Base-by-base conservation (phyloP, 2,113 vertebrate genomes). In the Nanorana parkeri region DNA sequence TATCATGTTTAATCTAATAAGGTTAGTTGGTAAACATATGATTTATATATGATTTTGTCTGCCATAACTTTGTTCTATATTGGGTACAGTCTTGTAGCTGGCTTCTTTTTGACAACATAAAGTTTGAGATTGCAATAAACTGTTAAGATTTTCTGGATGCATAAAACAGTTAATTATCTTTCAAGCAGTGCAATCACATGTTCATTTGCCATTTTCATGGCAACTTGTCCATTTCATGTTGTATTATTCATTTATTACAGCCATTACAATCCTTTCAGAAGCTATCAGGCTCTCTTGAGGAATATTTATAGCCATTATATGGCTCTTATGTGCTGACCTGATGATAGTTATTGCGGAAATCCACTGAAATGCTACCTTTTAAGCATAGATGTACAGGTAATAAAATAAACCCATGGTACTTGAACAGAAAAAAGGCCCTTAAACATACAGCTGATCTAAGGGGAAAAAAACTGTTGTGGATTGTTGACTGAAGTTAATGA, bases 171-270 rank as follows among this genome's bases (percentile, higher is more conserved):
- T 87, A 93, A 94, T 92, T 90, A 92, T 88, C 88, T 91, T 87
- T 80, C 84, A 83, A 87, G 84, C 86, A 90, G 87, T 85, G 90
- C 83, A 91, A 84, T 87, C 54, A 88, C 91, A 90, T 87, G 89
- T 92, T 93, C 90, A 89, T 90, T 91, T 92, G 88, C 91, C 88
- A 91, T 93, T 94, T 94, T 93, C 91, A 87, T 90, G 88, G 91
- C 88, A 89, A 81, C 88, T 92, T 92, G 89, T 94, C 92, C 88
- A 91, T 92, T 93, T 87, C 89, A 86, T 87, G 86, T 91, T 94
- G 93, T 94, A 94, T 93, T 94, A 93, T 93, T 93, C 92, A 93
- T 94, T 94, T 93, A 93, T 93, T 91, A 91, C 90, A 89, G 92
- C 90, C 91, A 92, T 93, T 93, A 94, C 86, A 89, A 87, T 86